Evolutionary conservation across 2,113 vertebrate genomes (phyloP), one percentile per base, ranked within the genome.

Genomic region (Eulemur rufifrons): DNA sequence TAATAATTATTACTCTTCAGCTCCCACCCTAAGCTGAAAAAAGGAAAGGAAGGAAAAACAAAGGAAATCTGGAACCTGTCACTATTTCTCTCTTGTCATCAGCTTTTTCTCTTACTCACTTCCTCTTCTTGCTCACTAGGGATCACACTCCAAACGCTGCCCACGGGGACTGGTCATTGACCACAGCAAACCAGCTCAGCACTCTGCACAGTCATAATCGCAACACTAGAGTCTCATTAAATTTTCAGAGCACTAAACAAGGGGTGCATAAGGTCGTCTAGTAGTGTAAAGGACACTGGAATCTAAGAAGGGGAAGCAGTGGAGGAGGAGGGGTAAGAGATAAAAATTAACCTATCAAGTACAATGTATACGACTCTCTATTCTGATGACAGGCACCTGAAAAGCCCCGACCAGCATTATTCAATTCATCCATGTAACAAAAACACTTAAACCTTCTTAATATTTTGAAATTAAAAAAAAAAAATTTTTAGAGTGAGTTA

Each of bases 21-120:
- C 59, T 89, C 47, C 78, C 15, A 73, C 32, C 80, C 83, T 93
- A 29, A 89, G 27, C 47, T 95, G 3, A 89, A 95, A 95, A 91
- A 90, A 95, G 69, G 39, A 66, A 81, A 77, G 25, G 8, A 89
- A 71, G 76, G 47, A 78, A 91, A 86, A 73, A 63, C 54, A 90
- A 78, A 94, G 89, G 91, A 95, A 88, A 96, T 42, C 61, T 97
- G 92, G 81, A 91, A 93, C 71, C 66, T 69, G 73, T 89, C 83
- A 71, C n/a, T 74, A 8, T 61, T 89, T 94, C 69, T 95, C 93
- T 74, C 50, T 71, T 73, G 39, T 96, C 54, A 37, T 85, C 82
- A 71, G 52, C 14, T 77, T 95, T 96, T 74, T 78, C 52, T 95
- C 69, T 80, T 95, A 92, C 73, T 89, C 63, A 91, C 29, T 97